phyloP scores from a whole-genome alignment of 2,888 invertebrate genomes.

The Mythimna pallens region DNA sequence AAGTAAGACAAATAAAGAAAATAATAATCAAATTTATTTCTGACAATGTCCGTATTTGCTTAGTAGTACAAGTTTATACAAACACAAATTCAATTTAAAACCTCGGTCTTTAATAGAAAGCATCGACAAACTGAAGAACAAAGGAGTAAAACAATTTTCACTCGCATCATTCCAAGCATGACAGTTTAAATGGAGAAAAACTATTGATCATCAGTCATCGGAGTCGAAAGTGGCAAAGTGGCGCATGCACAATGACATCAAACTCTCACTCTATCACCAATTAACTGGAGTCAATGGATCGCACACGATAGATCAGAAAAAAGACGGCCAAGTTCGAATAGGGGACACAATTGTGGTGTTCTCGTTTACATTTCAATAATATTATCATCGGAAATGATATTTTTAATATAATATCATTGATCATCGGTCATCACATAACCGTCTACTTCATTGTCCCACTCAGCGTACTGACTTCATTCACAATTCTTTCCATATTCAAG shows the following conservation, averaged over 20 bases:
- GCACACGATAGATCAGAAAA: slow-evolving; percentile 70
- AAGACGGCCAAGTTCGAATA: slow-evolving; percentile 53
- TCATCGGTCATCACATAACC: too few relatives aligned
- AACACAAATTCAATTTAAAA: slow-evolving; percentile 14
- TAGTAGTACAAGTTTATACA: not conserved
- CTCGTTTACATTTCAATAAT: slow-evolving; percentile 5
- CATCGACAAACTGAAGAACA: slow-evolving; percentile 59
- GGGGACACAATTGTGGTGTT: slow-evolving; percentile 17
- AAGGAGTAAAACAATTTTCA: slow-evolving; percentile 76
- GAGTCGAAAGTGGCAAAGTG: slow-evolving; percentile 80
- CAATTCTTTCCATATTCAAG: too few relatives aligned
- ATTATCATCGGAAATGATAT: too few relatives aligned
- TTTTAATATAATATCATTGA: too few relatives aligned
- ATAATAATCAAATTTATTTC: too few relatives aligned
- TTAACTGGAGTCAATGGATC: slow-evolving; percentile 82
- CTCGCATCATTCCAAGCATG: slow-evolving; percentile 81
- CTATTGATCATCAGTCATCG: slow-evolving; percentile 82
- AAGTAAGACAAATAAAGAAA: too few relatives aligned
- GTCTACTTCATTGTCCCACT: too few relatives aligned
- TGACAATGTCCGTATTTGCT: too few relatives aligned
- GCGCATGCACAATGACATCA: slow-evolving; percentile 74
- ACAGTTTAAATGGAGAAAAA: slow-evolving; percentile 84
- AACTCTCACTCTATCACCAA: slow-evolving; percentile 85
- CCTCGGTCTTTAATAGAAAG: slow-evolving; percentile 58
- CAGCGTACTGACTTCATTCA: too few relatives aligned